A percentile compares a stretch with the other conserved stretches of the same genome.
phyloP scores from a whole-genome alignment of 1,140 invertebrate species.

The Anastrepha ludens region DNA sequence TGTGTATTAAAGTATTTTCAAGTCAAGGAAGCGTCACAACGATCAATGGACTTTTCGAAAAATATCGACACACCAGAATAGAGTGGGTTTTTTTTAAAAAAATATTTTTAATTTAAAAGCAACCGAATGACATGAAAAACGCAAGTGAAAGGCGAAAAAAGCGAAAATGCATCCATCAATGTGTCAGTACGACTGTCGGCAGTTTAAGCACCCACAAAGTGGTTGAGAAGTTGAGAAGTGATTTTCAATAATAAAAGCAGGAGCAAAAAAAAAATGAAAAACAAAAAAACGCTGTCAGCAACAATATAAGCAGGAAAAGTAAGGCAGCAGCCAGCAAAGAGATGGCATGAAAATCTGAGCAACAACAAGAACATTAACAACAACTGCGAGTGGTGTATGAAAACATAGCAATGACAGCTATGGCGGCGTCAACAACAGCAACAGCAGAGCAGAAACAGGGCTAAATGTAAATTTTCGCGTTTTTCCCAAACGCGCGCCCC shows the following conservation, averaged over 20 bases:
- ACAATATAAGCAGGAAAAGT: constrained; percentile 38
- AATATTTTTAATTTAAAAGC: constrained; percentile 30
- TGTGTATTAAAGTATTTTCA: background rate
- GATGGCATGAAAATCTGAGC: background rate
- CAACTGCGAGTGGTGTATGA: background rate
- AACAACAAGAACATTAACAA: background rate
- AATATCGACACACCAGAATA: constrained; percentile 3
- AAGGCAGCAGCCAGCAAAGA: background rate
- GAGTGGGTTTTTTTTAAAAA: constrained; percentile 11
- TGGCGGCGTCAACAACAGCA: background rate
- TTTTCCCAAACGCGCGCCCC: background rate
- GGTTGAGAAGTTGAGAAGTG: constrained; percentile 46
- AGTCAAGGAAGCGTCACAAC: constrained; percentile 9
- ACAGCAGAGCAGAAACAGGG: background rate
- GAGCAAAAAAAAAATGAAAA: background rate
- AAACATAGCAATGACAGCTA: constrained; percentile 9
- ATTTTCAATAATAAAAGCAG: constrained; percentile 44
- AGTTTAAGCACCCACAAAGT: constrained; percentile 47
- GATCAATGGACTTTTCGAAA: background rate
- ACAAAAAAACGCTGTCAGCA: constrained; percentile 18
- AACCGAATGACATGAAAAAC: background rate
- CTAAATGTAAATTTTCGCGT: constrained; percentile 42
- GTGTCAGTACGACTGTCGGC: constrained; percentile 38
- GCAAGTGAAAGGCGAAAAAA: background rate
- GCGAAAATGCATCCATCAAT: constrained; percentile 38